Evolutionary conservation across 2,797 vertebrate species (phyloP).

Genomic region (Forpus xanthops): DNA sequence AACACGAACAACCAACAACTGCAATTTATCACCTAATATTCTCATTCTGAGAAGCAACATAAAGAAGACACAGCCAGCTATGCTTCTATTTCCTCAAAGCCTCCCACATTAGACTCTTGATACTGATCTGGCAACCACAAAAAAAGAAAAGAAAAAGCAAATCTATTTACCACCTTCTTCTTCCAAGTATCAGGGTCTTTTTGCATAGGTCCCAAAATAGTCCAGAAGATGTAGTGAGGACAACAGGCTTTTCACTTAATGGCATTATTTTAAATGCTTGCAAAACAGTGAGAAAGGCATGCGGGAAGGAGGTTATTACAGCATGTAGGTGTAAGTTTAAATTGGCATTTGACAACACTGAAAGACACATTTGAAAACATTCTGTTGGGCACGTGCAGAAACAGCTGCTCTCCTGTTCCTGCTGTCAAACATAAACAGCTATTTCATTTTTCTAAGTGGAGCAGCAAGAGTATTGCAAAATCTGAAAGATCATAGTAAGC

Average conservation of each 20-base stretch:
- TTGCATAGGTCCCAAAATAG: not conserved
- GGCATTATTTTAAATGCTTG: not conserved
- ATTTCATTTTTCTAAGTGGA: not conserved
- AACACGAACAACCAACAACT: not conserved
- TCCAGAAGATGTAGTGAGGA: not conserved
- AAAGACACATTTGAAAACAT: not conserved
- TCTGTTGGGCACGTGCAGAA: not conserved
- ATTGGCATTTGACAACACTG: rapidly evolving
- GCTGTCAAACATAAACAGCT: not conserved
- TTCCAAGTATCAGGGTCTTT: rapidly evolving
- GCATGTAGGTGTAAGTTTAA: rapidly evolving
- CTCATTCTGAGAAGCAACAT: not conserved
- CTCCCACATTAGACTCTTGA: not conserved
- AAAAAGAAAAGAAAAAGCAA: not conserved
- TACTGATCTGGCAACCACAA: not conserved
- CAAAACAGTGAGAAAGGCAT: rapidly evolving
- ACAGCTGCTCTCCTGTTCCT: not conserved
- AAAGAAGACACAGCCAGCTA: no score
- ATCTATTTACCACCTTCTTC: rapidly evolving
- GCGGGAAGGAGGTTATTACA: not conserved
- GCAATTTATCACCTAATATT: not conserved
- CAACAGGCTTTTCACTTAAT: rapidly evolving
- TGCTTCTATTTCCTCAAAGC: not conserved
- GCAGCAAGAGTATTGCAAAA: not conserved
- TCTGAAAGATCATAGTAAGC: not conserved